Evolutionary conservation across 1,140 invertebrate genomes (phyloP).

Genomic region (Oscheius sp.): DNA sequence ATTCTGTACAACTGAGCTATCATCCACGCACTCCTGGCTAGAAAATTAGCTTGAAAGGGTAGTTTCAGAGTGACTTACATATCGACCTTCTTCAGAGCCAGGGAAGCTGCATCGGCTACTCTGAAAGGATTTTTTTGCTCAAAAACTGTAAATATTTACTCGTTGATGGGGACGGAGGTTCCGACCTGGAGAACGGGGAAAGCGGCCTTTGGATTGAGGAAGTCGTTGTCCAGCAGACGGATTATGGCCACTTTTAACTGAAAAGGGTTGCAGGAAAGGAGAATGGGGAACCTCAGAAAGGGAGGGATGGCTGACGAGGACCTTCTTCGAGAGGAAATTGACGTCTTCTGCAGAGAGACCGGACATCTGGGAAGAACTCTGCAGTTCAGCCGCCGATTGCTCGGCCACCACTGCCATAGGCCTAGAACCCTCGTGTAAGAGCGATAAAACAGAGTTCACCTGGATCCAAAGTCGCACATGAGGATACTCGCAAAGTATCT

Average conservation of each 20-base stretch:
- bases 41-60: not conserved
- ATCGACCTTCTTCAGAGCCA: slow-evolving; percentile 19
- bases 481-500: too few species aligned
- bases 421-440: too few species aligned
- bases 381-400: too few species aligned
- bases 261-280: too few species aligned
- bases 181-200: slow-evolving; percentile 16
- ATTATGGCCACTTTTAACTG: slow-evolving; percentile 11
- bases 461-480: too few species aligned
- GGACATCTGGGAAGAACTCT: too few species aligned
- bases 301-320: not conserved
- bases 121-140: not conserved
- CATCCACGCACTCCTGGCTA: slow-evolving; percentile 5
- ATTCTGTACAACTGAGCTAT: not conserved
- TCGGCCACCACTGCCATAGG: too few species aligned
- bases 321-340: not conserved
- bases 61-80: not conserved
- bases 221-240: slow-evolving; percentile 11
- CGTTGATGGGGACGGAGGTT: not conserved
- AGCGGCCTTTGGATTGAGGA: not conserved
- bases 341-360: not conserved
- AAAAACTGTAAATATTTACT: not conserved
- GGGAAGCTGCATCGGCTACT: slow-evolving; percentile 14
- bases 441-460: too few species aligned
- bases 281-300: slow-evolving; percentile 5